These are phyloP conservation scores for Megalonaias nervosa DNA, from an alignment of 1,140 invertebrate genomes.

Conservation along the genomic window DNA sequence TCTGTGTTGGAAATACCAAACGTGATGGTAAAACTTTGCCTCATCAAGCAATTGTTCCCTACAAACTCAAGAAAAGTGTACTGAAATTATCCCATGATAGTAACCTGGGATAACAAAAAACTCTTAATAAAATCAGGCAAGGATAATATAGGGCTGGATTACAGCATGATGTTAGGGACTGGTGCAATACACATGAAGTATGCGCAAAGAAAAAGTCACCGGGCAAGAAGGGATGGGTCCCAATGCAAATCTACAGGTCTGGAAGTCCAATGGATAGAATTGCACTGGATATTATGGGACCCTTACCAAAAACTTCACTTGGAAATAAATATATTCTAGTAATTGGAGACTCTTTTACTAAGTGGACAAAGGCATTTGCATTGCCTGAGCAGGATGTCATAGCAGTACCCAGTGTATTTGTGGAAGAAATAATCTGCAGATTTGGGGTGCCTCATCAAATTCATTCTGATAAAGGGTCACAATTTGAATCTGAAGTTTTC, in stretches of 20 bases:
- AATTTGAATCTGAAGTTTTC: slow-evolving; percentile 27
- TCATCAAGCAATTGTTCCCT: not conserved
- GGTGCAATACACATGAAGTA: not conserved
- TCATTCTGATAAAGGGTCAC: slow-evolving; percentile 60
- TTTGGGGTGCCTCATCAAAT: slow-evolving; percentile 63
- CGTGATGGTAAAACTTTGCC: not conserved
- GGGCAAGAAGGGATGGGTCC: not conserved
- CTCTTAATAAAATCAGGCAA: not conserved
- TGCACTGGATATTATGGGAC: no score
- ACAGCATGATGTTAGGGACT: not conserved
- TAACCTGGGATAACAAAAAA: slow-evolving; percentile 1
- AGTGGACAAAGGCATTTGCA: slow-evolving; percentile 42
- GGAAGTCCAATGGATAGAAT: slow-evolving; percentile 14
- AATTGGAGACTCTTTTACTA: slow-evolving; percentile 49
- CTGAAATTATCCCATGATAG: no score
- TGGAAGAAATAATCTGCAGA: slow-evolving; percentile 52
- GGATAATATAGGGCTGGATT: slow-evolving; percentile 12
- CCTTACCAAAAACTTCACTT: no score
- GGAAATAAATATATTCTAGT: no score
- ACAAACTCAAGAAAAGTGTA: no score
- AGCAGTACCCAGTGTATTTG: slow-evolving; percentile 57
- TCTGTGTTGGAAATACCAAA: not conserved
- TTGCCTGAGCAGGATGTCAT: slow-evolving; percentile 39
- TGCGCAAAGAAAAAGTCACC: slow-evolving; percentile 10
- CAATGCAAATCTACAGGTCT: not conserved